phyloP scores from a whole-genome alignment of 2,888 invertebrate species.

The Escarpia spicata region DNA sequence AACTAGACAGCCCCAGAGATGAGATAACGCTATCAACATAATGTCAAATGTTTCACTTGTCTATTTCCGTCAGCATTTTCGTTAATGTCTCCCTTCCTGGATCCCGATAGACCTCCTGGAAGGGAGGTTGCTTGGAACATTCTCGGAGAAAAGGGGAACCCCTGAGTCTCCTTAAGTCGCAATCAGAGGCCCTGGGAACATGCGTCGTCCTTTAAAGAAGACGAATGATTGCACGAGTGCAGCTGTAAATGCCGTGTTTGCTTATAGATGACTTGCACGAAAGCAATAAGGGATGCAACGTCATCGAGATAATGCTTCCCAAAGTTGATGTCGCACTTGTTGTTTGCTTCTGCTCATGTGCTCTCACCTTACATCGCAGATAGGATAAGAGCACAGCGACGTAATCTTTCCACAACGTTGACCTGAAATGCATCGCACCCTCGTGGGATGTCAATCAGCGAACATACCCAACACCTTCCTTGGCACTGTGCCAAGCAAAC shows the following conservation, averaged over 20 bases:
- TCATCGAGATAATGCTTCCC: background rate
- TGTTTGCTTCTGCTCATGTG: background rate
- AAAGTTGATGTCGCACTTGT: background rate
- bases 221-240: background rate
- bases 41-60: background rate
- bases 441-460: background rate
- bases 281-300: background rate
- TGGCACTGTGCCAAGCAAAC: background rate
- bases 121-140: background rate
- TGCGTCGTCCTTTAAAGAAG: background rate
- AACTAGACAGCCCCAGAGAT: background rate
- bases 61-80: background rate
- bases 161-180: background rate
- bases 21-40: background rate
- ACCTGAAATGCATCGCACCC: background rate
- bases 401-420: background rate
- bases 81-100: background rate
- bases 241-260: background rate
- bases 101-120: background rate
- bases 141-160: background rate
- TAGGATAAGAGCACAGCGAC: background rate
- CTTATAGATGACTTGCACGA: background rate
- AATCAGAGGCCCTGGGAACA: background rate
- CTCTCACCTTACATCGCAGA: background rate
- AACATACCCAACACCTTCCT: background rate